Percentiles rank a stretch among this genome's conserved stretches.
These are phyloP conservation scores for Folsomia candida DNA, from an alignment of 2,888 invertebrate genomes.

Conservation along the genomic window DNA sequence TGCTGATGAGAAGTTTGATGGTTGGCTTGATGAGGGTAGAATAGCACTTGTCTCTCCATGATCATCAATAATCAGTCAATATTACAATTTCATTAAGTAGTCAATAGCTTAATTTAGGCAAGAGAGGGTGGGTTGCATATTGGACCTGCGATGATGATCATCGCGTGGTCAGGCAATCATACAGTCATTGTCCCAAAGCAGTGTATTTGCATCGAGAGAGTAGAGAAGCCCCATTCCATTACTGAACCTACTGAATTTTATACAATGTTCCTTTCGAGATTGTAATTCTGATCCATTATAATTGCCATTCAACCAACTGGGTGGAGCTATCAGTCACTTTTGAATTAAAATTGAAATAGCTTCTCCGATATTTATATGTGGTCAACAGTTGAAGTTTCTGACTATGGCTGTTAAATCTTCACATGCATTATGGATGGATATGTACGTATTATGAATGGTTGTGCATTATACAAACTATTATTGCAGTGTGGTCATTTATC, in stretches of 20 bases:
- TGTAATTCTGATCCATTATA: not conserved
- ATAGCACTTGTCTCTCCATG: slow-evolving; percentile 8
- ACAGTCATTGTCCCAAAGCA: not conserved
- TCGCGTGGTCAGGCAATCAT: not conserved
- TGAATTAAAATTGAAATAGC: not conserved
- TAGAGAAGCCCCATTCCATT: not conserved
- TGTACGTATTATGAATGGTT: too few relatives aligned
- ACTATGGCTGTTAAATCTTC: not conserved
- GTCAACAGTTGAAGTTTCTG: not conserved
- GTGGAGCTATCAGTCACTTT: not conserved
- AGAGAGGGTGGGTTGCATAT: not conserved
- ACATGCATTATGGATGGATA: too few relatives aligned
- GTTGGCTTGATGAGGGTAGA: slow-evolving; percentile 8
- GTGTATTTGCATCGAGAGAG: too few relatives aligned
- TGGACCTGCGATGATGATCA: not conserved
- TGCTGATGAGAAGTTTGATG: slow-evolving; percentile 5
- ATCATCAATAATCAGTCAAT: slow-evolving; percentile 16
- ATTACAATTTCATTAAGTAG: slow-evolving; percentile 11
- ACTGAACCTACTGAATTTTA: not conserved
- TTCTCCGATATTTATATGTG: not conserved
- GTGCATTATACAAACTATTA: too few relatives aligned
- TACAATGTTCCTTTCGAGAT: not conserved
- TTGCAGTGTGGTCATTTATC: too few relatives aligned
- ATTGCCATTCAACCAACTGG: not conserved
- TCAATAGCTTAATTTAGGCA: slow-evolving; percentile 8